Evolutionary conservation across 2,888 invertebrate species (phyloP).

Genomic region (Apotomis betuletana): DNA sequence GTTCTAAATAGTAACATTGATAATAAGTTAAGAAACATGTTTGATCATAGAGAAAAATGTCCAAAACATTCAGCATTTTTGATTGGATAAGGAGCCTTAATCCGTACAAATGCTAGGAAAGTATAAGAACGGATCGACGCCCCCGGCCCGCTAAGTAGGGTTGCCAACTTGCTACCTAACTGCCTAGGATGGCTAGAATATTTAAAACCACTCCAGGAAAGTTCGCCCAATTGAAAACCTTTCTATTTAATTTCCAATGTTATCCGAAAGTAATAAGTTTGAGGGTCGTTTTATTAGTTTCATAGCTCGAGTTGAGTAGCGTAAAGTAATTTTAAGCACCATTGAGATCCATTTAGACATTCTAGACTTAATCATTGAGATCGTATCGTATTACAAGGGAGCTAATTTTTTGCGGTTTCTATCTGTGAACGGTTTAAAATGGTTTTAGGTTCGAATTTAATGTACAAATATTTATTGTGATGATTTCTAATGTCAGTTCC

Average conservation of each 20-base stretch:
- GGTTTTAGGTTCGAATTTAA: no score
- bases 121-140: not conserved
- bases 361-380: no score
- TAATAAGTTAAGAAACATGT: no score
- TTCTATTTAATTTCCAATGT: slow-evolving; percentile 22
- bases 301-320: not conserved
- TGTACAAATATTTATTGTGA: no score
- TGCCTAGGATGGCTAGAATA: slow-evolving; percentile 15
- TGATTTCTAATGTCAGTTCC: no score
- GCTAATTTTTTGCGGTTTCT: no score
- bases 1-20: no score
- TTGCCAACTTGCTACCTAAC: not conserved
- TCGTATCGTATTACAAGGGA: no score
- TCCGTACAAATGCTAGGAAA: not conserved
- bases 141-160: slow-evolving; percentile 1
- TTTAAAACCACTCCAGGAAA: slow-evolving; percentile 28
- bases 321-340: not conserved
- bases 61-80: no score
- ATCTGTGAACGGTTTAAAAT: no score
- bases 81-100: not conserved
- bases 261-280: slow-evolving; percentile 19
- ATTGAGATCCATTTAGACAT: not conserved
- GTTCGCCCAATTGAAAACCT: slow-evolving; percentile 23
- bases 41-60: no score
- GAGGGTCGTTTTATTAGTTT: slow-evolving; percentile 5